A percentile compares a stretch with the other conserved stretches of the same genome.
Conservation (phyloP, 2,113 vertebrate species). For the Todiramphus chloris region DNA sequence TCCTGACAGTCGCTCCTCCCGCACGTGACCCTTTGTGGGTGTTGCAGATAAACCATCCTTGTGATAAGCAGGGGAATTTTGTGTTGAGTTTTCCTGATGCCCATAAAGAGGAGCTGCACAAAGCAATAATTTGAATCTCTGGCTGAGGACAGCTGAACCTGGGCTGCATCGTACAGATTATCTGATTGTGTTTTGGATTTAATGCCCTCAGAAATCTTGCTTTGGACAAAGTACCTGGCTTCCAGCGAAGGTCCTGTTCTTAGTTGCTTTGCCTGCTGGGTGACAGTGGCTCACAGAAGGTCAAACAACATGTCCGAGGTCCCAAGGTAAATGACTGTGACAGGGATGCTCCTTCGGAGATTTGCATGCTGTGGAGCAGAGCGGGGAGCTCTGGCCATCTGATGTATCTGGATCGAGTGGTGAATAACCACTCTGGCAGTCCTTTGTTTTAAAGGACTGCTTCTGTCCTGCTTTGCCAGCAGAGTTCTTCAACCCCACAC, state of each 20-base stretch:
- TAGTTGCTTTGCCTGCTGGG: not conserved
- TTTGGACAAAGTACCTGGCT: not conserved
- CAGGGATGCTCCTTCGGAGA: not conserved
- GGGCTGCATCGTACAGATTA: not conserved
- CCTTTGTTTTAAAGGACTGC: not conserved
- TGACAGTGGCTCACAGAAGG: not conserved
- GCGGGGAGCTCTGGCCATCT: not conserved
- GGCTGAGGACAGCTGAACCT: not conserved
- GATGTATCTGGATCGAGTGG: not conserved
- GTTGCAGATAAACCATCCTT: not conserved
- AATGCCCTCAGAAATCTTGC: not conserved
- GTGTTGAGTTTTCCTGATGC: not conserved
- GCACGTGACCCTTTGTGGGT: not conserved
- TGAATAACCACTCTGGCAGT: not conserved
- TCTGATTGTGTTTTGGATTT: constrained; percentile 16
- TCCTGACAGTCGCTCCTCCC: not conserved
- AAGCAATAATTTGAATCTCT: not conserved
- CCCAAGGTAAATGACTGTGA: accelerated
- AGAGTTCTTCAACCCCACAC: not conserved
- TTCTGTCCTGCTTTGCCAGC: not conserved
- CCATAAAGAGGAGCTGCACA: accelerated
- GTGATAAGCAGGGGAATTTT: not conserved
- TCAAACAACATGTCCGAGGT: not conserved
- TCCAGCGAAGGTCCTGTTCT: not conserved
- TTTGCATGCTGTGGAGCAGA: not conserved